phyloP scores from a whole-genome alignment of 2,888 invertebrate species.

The Stenichneumon culpator region DNA sequence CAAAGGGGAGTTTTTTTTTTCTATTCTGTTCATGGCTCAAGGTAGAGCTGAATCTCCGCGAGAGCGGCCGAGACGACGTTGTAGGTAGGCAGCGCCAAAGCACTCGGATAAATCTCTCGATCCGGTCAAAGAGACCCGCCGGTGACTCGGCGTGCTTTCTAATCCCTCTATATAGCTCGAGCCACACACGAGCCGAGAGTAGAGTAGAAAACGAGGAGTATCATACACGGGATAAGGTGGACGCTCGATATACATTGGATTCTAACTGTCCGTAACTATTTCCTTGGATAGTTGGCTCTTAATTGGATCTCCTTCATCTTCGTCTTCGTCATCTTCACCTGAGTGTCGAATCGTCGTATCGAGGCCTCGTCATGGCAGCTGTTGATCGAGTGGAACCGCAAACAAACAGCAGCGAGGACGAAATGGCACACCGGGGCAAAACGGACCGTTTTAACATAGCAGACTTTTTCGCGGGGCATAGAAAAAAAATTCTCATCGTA shows the following conservation, averaged over 20 bases:
- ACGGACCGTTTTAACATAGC: too few relatives aligned
- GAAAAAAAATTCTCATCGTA: too few relatives aligned
- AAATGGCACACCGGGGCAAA: too few relatives aligned
- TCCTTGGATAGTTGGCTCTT: conserved; percentile 46
- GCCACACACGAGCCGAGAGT: conserved; percentile 16
- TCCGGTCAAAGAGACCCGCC: conserved; percentile 76
- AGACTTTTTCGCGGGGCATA: too few relatives aligned
- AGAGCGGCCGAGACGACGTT: conserved; percentile 46
- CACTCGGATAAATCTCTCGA: conserved; percentile 75
- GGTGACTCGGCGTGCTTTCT: conserved; percentile 78
- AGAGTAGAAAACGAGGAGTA: conserved; percentile 20
- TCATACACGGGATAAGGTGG: conserved; percentile 39
- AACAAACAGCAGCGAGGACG: neutral
- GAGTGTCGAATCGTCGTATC: conserved; percentile 24
- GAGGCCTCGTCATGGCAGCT: conserved; percentile 18
- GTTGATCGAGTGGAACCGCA: conserved; percentile 28
- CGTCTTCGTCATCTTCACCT: conserved; percentile 5
- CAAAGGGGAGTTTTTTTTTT: conserved; percentile 39
- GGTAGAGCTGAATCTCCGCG: conserved; percentile 5
- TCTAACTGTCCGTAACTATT: conserved; percentile 58
- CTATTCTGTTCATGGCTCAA: neutral
- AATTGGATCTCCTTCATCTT: conserved; percentile 41
- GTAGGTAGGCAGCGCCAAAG: conserved; percentile 67
- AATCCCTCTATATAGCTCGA: conserved; percentile 73
- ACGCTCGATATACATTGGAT: conserved; percentile 39